Conservation (phyloP, 1,140 invertebrate genomes). For the Semibalanus balanoides region DNA sequence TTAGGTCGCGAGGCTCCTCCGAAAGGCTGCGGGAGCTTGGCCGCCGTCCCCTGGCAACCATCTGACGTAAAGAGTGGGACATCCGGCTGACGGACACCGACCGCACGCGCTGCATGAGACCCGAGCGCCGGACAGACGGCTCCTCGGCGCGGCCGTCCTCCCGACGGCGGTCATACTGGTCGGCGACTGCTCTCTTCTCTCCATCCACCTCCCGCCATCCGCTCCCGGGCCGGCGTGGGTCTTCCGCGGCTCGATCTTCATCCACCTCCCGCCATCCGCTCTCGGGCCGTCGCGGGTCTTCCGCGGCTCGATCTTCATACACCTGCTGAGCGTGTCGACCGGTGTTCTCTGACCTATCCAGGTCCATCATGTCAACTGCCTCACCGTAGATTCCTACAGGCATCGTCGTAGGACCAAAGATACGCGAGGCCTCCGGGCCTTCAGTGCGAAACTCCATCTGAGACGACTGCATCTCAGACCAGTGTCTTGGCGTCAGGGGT, state of each 20-base stretch:
- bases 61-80: not conserved
- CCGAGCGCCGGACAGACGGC: not conserved
- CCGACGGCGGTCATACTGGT: not conserved
- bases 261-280: too few species aligned
- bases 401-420: not conserved
- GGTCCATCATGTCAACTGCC: not conserved
- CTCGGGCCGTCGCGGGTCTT: not conserved
- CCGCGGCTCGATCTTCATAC: not conserved
- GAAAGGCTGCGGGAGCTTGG: not conserved
- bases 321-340: too few species aligned
- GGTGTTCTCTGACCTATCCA: not conserved
- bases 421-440: not conserved
- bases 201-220: too few species aligned
- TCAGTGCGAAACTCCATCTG: not conserved
- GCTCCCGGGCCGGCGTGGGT: too few species aligned
- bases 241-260: too few species aligned
- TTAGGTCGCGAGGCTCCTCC: not conserved
- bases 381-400: not conserved
- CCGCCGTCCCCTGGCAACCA: not conserved
- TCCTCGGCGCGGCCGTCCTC: not conserved
- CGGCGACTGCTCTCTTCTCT: too few species aligned
- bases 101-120: not conserved
- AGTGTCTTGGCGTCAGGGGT: not conserved
- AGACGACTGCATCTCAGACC: not conserved
- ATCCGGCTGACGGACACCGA: not conserved